A percentile compares a stretch with the other conserved stretches of the same genome.
Evolutionary conservation across 2,113 vertebrate species (phyloP).

Genomic region (Pteropus alecto): DNA sequence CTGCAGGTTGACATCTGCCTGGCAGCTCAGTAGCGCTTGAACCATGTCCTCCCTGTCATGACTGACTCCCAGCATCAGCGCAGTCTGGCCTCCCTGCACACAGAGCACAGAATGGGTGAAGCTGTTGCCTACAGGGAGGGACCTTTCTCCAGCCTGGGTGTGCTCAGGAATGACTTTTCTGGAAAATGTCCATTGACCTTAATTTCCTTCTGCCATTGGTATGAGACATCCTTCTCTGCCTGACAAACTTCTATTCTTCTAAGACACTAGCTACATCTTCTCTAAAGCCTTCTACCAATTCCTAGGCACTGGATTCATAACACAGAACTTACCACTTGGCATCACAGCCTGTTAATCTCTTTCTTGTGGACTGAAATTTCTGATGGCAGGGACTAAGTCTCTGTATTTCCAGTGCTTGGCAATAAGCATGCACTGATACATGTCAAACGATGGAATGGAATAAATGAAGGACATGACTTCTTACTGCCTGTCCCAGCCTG

Average conservation of each 20-base stretch:
- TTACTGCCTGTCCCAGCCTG: not conserved
- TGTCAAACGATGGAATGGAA: not conserved
- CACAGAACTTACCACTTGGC: not conserved
- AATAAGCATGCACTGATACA: not conserved
- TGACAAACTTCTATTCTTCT: not conserved
- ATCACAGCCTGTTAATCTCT: not conserved
- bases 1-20: conserved; percentile 84
- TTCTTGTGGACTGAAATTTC: not conserved
- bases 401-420: not conserved
- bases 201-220: not conserved
- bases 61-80: conserved; percentile 86
- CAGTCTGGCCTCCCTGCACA: conserved; percentile 85
- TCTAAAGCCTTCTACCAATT: not conserved
- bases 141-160: not conserved
- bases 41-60: conserved; percentile 86
- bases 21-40: conserved; percentile 82
- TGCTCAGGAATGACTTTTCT: not conserved
- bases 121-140: not conserved
- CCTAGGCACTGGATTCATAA: not conserved
- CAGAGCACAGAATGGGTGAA: not conserved
- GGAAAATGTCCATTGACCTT: not conserved
- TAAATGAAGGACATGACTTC: not conserved
- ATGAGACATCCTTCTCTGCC: not conserved
- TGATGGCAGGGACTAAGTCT: not conserved
- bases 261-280: not conserved